Evolutionary conservation across 2,888 invertebrate genomes (phyloP).

Genomic region (Drosophila recens): DNA sequence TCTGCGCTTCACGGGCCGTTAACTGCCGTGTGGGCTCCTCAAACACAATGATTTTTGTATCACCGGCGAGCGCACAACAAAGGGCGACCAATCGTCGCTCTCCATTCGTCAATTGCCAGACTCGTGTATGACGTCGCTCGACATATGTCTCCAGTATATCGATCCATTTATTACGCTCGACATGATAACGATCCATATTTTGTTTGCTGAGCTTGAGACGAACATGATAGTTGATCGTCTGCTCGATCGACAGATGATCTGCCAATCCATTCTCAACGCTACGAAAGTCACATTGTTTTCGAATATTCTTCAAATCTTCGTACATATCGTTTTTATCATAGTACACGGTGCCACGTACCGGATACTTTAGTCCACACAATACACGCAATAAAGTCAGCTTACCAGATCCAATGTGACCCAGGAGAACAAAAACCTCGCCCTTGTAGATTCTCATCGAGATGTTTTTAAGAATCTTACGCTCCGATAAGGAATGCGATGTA

Average conservation of each 20-base stretch:
- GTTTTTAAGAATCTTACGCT: conserved; percentile 64
- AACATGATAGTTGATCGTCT: conserved; percentile 92
- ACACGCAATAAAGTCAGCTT: conserved; percentile 96
- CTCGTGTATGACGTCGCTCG: conserved; percentile 86
- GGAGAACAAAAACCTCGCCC: conserved; percentile 86
- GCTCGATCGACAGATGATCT: conserved; percentile 91
- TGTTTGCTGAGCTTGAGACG: conserved; percentile 87
- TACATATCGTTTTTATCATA: conserved; percentile 86
- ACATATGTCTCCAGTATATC: conserved; percentile 87
- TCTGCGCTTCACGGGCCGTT: conserved; percentile 91
- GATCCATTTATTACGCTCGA: conserved; percentile 88
- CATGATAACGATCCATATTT: conserved; percentile 84
- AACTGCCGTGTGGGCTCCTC: conserved; percentile 77
- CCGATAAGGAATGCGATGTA: conserved; percentile 46
- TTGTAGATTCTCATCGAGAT: conserved; percentile 72
- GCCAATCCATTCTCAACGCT: conserved; percentile 93
- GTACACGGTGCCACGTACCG: conserved; percentile 81
- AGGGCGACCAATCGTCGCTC: conserved; percentile 90
- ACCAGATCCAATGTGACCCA: conserved; percentile 93
- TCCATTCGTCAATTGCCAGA: conserved; percentile 88
- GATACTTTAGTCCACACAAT: conserved; percentile 90
- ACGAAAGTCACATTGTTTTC: conserved; percentile 90
- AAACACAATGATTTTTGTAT: conserved; percentile 86
- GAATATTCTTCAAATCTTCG: conserved; percentile 85
- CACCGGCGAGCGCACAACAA: conserved; percentile 90